Conservation (phyloP, 2,797 vertebrate species). For the Psittacula derbiana region DNA sequence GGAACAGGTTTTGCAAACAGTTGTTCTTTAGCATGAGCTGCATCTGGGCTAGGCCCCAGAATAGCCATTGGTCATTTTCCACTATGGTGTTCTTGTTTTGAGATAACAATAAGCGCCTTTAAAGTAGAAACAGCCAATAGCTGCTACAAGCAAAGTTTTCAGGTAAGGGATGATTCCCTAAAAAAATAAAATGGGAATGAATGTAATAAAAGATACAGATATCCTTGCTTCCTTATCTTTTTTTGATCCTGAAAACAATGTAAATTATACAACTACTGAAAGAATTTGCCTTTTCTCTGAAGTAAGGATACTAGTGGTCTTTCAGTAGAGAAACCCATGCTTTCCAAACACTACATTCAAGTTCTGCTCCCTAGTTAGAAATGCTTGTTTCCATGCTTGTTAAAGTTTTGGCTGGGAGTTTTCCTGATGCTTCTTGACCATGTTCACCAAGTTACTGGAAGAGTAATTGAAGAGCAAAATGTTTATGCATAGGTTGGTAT, state of each 20-base stretch:
- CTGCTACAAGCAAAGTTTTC: not conserved
- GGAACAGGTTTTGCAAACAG: not conserved
- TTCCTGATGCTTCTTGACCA: not conserved
- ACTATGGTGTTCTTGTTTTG: not conserved
- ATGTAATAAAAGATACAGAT: not conserved
- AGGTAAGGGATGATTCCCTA: not conserved
- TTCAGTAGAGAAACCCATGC: not conserved
- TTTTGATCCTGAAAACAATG: not conserved
- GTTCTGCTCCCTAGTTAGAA: not conserved
- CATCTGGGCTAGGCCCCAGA: not conserved
- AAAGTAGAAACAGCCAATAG: not conserved
- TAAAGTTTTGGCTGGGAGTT: not conserved
- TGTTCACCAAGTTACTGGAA: conserved; percentile 4
- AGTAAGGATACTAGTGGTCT: not conserved
- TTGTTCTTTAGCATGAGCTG: not conserved
- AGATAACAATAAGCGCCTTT: not conserved
- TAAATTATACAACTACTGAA: not conserved
- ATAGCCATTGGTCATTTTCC: not conserved
- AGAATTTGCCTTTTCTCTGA: not conserved
- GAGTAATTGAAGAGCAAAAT: not conserved
- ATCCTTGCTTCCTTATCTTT: not conserved
- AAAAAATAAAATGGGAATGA: not conserved
- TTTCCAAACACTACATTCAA: not conserved
- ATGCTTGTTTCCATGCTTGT: not conserved
- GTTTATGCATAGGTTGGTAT: not conserved